phyloP scores from a whole-genome alignment of 2,113 vertebrate species.

The Anoplopoma fimbria region DNA sequence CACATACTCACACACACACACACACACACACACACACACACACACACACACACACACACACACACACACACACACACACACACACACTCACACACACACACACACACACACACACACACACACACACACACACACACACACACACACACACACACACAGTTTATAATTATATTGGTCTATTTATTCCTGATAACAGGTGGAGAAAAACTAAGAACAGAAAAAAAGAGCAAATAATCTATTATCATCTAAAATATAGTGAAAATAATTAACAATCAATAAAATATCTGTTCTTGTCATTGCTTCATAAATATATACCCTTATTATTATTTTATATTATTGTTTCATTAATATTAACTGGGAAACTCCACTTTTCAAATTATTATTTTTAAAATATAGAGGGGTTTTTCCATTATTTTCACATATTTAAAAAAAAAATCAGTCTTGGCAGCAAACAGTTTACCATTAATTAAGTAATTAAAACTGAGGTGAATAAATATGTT shows the following conservation, averaged over 20 bases:
- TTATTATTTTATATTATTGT: too few species aligned
- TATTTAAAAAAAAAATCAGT: too few species aligned
- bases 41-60: conserved; percentile 1
- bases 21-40: too few species aligned
- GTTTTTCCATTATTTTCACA: too few species aligned
- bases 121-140: not conserved
- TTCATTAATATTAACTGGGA: too few species aligned
- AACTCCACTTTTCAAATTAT: too few species aligned
- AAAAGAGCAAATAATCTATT: not conserved
- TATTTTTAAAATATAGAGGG: too few species aligned
- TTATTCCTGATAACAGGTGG: not conserved
- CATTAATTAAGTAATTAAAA: too few species aligned
- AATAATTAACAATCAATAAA: not conserved
- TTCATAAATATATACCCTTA: not conserved
- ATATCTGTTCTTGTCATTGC: not conserved
- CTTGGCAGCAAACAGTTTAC: too few species aligned
- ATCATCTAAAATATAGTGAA: not conserved
- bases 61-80: not conserved
- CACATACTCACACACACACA: too few species aligned
- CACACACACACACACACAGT: not conserved
- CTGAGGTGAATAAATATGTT: not conserved
- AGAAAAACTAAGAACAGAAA: not conserved
- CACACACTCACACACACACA: too few species aligned
- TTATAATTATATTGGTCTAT: not conserved
- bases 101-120: not conserved